phyloP scores from a whole-genome alignment of 2,113 vertebrate genomes.

The Vimba vimba region DNA sequence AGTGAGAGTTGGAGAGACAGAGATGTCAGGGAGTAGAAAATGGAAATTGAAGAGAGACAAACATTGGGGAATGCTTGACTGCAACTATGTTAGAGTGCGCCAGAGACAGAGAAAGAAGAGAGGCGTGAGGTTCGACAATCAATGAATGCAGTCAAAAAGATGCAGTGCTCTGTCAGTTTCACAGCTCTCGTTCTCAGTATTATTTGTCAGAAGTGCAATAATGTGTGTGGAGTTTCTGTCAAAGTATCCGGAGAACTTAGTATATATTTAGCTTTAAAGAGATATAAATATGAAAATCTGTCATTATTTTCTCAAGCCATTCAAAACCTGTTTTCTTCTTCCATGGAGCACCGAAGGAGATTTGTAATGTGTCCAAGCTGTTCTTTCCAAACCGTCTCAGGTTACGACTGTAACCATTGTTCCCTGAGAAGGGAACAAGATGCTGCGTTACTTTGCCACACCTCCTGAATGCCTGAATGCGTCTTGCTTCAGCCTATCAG shows the following conservation, averaged over 20 bases:
- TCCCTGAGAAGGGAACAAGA: too few relatives aligned
- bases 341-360: background rate
- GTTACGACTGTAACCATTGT: too few relatives aligned
- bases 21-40: slow-evolving; percentile 38
- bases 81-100: background rate
- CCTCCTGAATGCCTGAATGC: too few relatives aligned
- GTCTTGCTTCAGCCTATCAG: too few relatives aligned
- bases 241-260: background rate
- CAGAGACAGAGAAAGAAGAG: background rate
- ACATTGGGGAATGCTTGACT: slow-evolving; percentile 32
- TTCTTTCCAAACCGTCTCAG: background rate
- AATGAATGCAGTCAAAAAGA: slow-evolving; percentile 42
- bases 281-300: background rate
- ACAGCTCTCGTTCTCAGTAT: background rate
- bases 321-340: background rate
- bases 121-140: slow-evolving; percentile 47
- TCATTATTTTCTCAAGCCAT: background rate
- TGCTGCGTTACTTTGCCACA: too few relatives aligned
- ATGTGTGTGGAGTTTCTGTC: slow-evolving; percentile 11
- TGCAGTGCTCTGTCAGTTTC: slow-evolving; percentile 48
- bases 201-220: slow-evolving; percentile 9
- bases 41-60: slow-evolving; percentile 32
- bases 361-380: background rate
- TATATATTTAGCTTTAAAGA: background rate
- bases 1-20: slow-evolving; percentile 7